Base-by-base conservation (phyloP, 2,888 invertebrate species). In the Acanthopleura granulata region DNA sequence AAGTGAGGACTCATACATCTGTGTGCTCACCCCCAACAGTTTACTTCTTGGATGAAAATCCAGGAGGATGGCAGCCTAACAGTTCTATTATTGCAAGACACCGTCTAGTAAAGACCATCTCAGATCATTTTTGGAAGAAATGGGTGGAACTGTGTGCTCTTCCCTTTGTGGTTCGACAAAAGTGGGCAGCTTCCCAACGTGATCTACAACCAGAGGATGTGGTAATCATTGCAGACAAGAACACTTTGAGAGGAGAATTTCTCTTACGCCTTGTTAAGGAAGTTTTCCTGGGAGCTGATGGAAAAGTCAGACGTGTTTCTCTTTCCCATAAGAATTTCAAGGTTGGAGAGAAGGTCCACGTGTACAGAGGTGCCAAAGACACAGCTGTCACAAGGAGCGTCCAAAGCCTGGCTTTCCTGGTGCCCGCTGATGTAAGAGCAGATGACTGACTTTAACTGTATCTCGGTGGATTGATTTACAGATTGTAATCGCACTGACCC, bases 161-260 rank as follows among this genome's bases (percentile, higher is more conserved):
- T 14, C 14, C 49, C 49, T 18, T 40, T 50, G 51, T 72, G 49
- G 51, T 72, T 51, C 49, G 25, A n/a, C 50, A 49, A 29, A 49
- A 49, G 16, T 72, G 49, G 14, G 22, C 15, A n/a, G n/a, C 72
- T 9, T 49, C 72, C 18, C 12, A 72, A n/a, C 40, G 72, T 14
- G 49, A 72, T 49, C n/a, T 72, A 12, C 11, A 72, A 49, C 72
- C 72, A 15, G 72, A 50, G 9, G 72, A 72, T 49, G 72, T 72
- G 9, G 72, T 72, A 18, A 22, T 72, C 18, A 22, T 72, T 15
- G 72, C 72, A n/a, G 72, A 72, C 22, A 72, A 22, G 49, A 72
- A 72, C 22, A 49, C 49, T n/a, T 22, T 49, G 16, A 71, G 75
- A 78, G 51, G 76, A 76, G 50, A 25, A 22, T 49, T 66, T 18